phyloP scores from a whole-genome alignment of 2,113 vertebrate genomes.

The Vireo altiloquus region DNA sequence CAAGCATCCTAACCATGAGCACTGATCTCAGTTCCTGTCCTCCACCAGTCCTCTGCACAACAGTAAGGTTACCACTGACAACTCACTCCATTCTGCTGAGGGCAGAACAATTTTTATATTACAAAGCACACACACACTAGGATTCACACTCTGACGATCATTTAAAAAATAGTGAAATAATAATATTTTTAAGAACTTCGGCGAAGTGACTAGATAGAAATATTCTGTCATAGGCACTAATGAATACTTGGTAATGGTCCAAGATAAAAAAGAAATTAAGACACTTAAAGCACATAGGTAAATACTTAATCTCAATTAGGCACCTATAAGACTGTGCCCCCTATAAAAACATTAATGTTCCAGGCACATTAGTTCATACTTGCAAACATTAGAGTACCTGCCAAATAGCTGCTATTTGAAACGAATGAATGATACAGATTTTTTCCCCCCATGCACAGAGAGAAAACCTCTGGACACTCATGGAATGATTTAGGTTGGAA shows the following conservation, averaged over 20 bases:
- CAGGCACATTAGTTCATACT: neutral
- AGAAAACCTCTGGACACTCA: neutral
- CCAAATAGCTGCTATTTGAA: neutral
- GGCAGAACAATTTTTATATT: neutral
- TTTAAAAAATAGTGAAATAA: neutral
- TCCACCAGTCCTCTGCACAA: neutral
- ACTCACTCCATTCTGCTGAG: neutral
- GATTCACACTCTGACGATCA: neutral
- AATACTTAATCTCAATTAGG: slow-evolving; percentile 2
- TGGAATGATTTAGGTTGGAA: rapidly evolving
- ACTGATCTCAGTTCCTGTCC: neutral
- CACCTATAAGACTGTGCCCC: neutral
- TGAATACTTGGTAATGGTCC: neutral
- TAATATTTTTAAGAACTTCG: neutral
- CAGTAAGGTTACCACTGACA: neutral
- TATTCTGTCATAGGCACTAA: neutral
- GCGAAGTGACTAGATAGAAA: neutral
- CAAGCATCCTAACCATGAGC: neutral
- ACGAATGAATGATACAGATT: neutral
- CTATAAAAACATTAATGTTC: neutral
- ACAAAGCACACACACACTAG: neutral
- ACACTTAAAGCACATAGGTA: neutral
- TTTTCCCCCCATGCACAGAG: rapidly evolving
- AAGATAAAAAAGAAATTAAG: neutral
- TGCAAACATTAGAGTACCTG: neutral